Evolutionary conservation across 53 echinoderm and acorn worm species (phyloP), one percentile per base, ranked within the genome.

Genomic region (Glandiceps talaboti): DNA sequence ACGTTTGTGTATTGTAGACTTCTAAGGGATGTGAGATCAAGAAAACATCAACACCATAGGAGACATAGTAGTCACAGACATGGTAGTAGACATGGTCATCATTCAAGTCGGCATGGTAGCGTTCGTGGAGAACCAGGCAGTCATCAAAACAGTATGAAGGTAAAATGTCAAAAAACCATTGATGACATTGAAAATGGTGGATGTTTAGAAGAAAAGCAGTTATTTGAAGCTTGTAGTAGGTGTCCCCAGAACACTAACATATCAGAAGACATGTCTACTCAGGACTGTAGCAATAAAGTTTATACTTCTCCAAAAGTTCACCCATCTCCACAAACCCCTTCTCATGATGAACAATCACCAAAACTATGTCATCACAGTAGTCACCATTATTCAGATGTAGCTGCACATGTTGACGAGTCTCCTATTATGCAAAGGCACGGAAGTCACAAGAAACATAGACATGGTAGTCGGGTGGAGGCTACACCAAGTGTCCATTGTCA

Each of bases 41-140:
- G 79, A 78, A 84, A 83, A 25, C 88, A 86, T 30, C 84, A 86
- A 32, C 76, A 86, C 14, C 84, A 82, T 33, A 86, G 88, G 74
- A 88, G 91, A 73, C 91, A 90, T 30, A 81, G 84, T 30, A 87
- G 86, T 75, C 87, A 86, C 27, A 81, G 86, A 26, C 88, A 88
- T 83, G 80, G 83, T 33, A 83, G 77, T 0, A 86, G 88, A 27
- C 83, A 80, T 84, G 1, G 83, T 27, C 72, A 80, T 27, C 83
- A 83, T 45, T 80, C 83, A 10, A 91, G 89, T 33, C 79, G 91
- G 76, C 88, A 89, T 29, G 86, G 86, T 31, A 89, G 89, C 77
- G 81, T 82, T 27, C 85, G 74, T 77, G 86, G 73, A 82, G 64
- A 45, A 45, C n/a, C n/a, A n/a, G 20, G 64, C 64, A 12, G 6